These are phyloP conservation scores for Apamea sordens DNA, from an alignment of 2,888 invertebrate species.

Conservation along the genomic window DNA sequence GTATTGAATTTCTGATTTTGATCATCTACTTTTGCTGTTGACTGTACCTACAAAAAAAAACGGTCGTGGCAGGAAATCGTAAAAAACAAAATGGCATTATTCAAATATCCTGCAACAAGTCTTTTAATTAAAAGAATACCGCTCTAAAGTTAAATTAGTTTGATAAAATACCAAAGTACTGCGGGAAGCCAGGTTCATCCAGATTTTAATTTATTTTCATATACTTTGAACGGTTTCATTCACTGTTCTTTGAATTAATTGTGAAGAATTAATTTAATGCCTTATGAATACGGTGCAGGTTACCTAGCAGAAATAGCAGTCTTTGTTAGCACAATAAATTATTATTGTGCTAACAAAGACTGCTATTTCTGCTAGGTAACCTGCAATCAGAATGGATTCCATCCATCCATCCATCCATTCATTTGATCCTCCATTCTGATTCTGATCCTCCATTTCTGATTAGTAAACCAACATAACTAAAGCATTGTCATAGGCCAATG, in stretches of 20 bases:
- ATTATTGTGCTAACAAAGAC: no score
- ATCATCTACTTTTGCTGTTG: no score
- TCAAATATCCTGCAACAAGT: constrained; percentile 36
- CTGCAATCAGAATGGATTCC: no score
- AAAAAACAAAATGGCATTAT: not conserved
- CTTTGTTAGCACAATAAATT: not conserved
- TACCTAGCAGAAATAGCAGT: not conserved
- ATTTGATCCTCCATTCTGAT: no score
- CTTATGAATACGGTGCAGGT: not conserved
- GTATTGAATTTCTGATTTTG: no score
- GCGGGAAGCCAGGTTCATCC: constrained; percentile 37
- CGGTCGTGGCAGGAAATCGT: not conserved
- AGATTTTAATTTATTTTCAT: constrained; percentile 59
- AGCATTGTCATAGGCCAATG: no score
- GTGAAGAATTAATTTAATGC: not conserved
- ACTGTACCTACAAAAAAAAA: no score
- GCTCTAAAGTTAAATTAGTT: constrained; percentile 68
- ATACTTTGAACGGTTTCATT: constrained; percentile 62
- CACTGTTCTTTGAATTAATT: constrained; percentile 34
- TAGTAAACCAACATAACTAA: no score
- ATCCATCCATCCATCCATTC: no score
- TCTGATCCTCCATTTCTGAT: no score
- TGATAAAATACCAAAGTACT: constrained; percentile 61
- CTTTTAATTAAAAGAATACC: constrained; percentile 64
- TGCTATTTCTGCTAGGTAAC: no score